Evolutionary conservation across 2,113 vertebrate genomes (phyloP).

Genomic region (Passer domesticus): DNA sequence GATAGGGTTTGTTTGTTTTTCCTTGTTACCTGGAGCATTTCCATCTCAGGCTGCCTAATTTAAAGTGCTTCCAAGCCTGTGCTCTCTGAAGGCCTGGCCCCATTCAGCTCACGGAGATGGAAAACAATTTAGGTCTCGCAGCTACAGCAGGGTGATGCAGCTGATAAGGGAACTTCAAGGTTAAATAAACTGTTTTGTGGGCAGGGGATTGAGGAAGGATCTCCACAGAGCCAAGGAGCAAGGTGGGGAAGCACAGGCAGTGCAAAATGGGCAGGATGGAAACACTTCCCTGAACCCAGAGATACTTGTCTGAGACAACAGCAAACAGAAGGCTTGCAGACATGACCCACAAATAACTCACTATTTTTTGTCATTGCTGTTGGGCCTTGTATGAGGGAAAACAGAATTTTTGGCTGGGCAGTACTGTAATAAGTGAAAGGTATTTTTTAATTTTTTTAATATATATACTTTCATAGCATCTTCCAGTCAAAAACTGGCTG

Average conservation of each 20-base stretch:
- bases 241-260: not conserved
- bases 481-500: not conserved
- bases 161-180: slow-evolving; percentile 62
- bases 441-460: not conserved
- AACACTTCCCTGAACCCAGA: not conserved
- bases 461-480: not conserved
- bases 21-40: slow-evolving; percentile 34
- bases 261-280: not conserved
- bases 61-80: slow-evolving; percentile 18
- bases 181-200: slow-evolving; percentile 40
- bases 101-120: slow-evolving; percentile 50
- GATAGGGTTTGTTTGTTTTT: not conserved
- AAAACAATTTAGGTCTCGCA: slow-evolving; percentile 53
- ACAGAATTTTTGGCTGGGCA: not conserved
- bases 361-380: not conserved
- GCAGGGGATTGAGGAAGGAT: not conserved
- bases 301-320: not conserved
- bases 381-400: not conserved
- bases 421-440: not conserved
- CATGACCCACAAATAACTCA: not conserved
- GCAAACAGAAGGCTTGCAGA: not conserved
- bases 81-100: slow-evolving; percentile 23
- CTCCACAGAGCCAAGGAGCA: not conserved
- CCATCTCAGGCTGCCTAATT: not conserved
- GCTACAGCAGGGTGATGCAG: slow-evolving; percentile 43